These are phyloP conservation scores for Dyspetes luteomarginatus DNA, from an alignment of 2,888 invertebrate species.

Conservation along the genomic window DNA sequence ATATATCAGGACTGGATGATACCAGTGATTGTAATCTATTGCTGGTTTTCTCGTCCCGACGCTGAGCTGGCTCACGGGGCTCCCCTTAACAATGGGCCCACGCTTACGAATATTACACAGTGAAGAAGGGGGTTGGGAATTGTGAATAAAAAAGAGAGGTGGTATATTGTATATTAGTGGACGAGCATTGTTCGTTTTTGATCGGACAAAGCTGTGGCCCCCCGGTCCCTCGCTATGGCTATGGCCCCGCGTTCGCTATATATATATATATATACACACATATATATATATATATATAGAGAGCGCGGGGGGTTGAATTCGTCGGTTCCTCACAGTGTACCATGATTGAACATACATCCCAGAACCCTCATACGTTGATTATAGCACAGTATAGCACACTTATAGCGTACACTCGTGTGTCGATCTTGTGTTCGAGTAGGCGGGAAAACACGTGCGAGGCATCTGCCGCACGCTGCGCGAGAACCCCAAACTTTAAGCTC, in stretches of 20 bases:
- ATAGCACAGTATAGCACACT: slow-evolving; percentile 22
- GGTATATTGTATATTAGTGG: slow-evolving; percentile 58
- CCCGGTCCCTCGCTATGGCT: too few species aligned
- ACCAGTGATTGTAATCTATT: slow-evolving; percentile 52
- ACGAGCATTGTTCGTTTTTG: slow-evolving; percentile 51
- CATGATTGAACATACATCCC: slow-evolving; percentile 21
- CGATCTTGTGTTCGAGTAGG: slow-evolving; percentile 46
- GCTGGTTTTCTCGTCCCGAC: slow-evolving; percentile 23
- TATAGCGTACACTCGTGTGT: slow-evolving; percentile 22
- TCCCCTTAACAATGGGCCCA: slow-evolving; percentile 38
- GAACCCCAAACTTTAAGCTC: slow-evolving; percentile 16
- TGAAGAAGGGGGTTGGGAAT: slow-evolving; percentile 6
- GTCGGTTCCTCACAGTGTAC: slow-evolving; percentile 11
- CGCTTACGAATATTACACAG: slow-evolving; percentile 33
- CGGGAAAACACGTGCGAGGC: slow-evolving; percentile 66
- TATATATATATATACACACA: background rate
- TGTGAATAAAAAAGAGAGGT: slow-evolving; percentile 30
- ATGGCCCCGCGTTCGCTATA: too few species aligned
- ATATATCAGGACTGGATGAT: slow-evolving; percentile 6
- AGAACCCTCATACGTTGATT: slow-evolving; percentile 48
- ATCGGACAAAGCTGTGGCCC: too few species aligned
- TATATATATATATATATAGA: background rate
- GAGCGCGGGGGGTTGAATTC: slow-evolving; percentile 28
- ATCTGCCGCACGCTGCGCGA: slow-evolving; percentile 63
- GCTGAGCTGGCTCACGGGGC: slow-evolving; percentile 6